Percentiles rank a stretch among this genome's conserved stretches.
Evolutionary conservation across 2,888 invertebrate genomes (phyloP).

Genomic region (Choreutis nemorana): DNA sequence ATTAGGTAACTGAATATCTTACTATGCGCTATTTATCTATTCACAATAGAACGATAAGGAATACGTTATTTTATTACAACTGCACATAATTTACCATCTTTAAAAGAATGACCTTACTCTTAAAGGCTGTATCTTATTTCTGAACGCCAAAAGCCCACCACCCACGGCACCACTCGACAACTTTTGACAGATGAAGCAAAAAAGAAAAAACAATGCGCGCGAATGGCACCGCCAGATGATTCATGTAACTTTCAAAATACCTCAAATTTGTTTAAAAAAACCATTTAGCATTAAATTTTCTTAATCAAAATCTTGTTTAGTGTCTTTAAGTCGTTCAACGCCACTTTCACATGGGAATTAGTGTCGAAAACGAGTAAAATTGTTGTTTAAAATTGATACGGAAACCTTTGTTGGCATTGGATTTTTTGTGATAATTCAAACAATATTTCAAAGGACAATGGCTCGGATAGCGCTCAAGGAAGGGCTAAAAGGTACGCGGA

Average conservation of each 20-base stretch:
- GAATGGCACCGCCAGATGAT: conserved; percentile 13
- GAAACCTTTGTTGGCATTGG: no score
- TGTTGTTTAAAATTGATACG: no score
- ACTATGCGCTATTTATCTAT: conserved; percentile 13
- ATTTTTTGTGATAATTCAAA: no score
- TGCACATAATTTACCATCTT: background rate
- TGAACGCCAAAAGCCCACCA: no score
- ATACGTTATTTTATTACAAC: background rate
- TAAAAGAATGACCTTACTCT: background rate
- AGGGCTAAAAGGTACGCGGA: conserved; percentile 27
- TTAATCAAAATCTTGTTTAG: conserved; percentile 6
- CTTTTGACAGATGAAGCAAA: conserved; percentile 9
- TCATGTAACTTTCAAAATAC: conserved; percentile 9
- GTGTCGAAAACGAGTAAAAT: conserved; percentile 11
- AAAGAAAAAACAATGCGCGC: conserved; percentile 19
- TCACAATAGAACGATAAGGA: conserved; percentile 3
- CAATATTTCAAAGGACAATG: conserved; percentile 23
- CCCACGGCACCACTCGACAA: no score
- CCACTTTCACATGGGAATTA: conserved; percentile 18
- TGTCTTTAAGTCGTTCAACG: background rate
- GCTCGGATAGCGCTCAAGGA: conserved; percentile 12
- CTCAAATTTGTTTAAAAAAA: conserved; percentile 8
- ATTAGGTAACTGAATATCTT: conserved; percentile 17
- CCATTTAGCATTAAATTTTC: no score
- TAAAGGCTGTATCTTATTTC: no score